These are phyloP conservation scores for Leptestheria dahalacensis DNA, from an alignment of 1,140 invertebrate species.

Conservation along the genomic window DNA sequence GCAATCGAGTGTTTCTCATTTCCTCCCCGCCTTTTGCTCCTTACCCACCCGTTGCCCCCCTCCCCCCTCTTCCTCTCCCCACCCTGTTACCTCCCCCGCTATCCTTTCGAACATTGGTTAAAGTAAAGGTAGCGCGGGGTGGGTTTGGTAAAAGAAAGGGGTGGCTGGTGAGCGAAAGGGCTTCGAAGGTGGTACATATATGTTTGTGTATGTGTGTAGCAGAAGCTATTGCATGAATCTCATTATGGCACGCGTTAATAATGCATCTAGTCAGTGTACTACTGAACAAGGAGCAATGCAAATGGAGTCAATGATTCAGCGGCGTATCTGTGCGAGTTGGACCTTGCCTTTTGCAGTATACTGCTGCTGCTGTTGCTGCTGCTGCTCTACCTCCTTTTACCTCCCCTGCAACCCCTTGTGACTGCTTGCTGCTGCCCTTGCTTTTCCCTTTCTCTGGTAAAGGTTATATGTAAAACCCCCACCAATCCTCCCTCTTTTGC, in stretches of 20 bases:
- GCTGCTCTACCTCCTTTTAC: not conserved
- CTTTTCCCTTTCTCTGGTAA: no score
- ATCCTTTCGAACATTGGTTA: no score
- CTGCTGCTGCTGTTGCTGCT: no score
- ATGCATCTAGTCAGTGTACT: slow-evolving; percentile 3
- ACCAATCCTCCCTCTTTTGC: no score
- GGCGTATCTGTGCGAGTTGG: no score
- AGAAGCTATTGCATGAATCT: slow-evolving; percentile 7
- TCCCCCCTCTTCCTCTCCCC: not conserved
- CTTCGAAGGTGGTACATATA: not conserved
- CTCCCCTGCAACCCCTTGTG: not conserved
- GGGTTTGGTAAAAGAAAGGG: not conserved
- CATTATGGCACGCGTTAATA: slow-evolving; percentile 12
- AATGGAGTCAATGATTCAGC: slow-evolving; percentile 7
- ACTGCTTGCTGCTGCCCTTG: no score
- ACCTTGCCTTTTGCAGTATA: no score
- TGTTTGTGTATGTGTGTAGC: not conserved
- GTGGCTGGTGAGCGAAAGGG: not conserved
- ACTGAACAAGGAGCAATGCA: slow-evolving; percentile 6
- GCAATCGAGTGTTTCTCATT: not conserved
- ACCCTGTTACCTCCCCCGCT: no score
- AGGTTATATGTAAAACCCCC: no score
- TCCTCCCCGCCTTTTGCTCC: no score
- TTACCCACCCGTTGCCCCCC: not conserved
- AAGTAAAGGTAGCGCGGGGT: no score